Base-by-base conservation (phyloP, 2,797 vertebrate species). In the Numenius phaeopus region DNA sequence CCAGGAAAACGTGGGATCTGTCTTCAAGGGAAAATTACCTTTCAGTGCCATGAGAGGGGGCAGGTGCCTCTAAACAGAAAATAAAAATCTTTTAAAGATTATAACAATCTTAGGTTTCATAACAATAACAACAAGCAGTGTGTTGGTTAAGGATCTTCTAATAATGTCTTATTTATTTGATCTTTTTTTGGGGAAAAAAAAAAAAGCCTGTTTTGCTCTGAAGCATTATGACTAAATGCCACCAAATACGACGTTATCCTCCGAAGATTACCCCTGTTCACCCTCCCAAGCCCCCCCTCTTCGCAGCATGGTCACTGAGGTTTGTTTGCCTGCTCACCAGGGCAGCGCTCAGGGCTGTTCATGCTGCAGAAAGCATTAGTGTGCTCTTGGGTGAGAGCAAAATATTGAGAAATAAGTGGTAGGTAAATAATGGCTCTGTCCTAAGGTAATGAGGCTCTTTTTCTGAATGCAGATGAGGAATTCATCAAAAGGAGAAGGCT, bases 11-110 rank as follows among this genome's bases (percentile, higher is more conserved):
- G 40, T 11, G 64, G 57, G 76, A 21, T 66, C 50, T 77, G 10
- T 52, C 40, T 96, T 89, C 73, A 77, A 75, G 65, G 67, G 73
- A 91, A 91, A 92, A 85, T 46, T 95, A 83, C 71, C 75, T 73
- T 73, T 34, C 59, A 57, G 67, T 44, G 77, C 66, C 69, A 3
- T 88, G 77, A 92, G 94, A 92, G 92, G 92, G 92, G 88, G 88
- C 76, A 94, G 92, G 73, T 88, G 79, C 17, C 94, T 87, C 89
- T 82, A 40, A 94, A 62, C 5, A 59, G 58, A 94, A 83, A 77
- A 76, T 37, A 29, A 67, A 87, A 94, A 26, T 50, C 58, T 73
- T 83, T 83, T 42, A 77, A 86, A 46, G 44, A 73, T 87, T 80
- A 52, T 30, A 20, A 17, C 50, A 40, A 67, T 61, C 16, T 81